Evolutionary conservation across 1,140 invertebrate species (phyloP).

Genomic region (Hesperophylax magnus): DNA sequence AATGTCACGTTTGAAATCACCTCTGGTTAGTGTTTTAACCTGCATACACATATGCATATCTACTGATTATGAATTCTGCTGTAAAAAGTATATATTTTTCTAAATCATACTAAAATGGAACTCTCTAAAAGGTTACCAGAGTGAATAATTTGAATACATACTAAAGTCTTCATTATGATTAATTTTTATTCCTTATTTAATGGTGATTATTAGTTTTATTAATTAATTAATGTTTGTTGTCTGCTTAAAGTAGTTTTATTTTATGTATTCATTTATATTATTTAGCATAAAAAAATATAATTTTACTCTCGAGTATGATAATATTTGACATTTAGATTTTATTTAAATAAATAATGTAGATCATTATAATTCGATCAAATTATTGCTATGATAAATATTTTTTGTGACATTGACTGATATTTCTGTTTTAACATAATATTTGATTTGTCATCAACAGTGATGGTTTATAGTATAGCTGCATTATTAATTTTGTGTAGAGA

Average conservation of each 20-base stretch:
- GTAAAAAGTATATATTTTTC: too few species aligned
- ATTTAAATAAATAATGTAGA: conserved; percentile 9
- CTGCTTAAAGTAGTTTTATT: conserved; percentile 11
- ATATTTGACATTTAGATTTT: conserved; percentile 25
- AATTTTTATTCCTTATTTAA: conserved; percentile 2
- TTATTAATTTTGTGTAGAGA: neutral
- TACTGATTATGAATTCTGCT: too few species aligned
- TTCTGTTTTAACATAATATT: conserved; percentile 2
- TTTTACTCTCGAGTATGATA: conserved; percentile 2
- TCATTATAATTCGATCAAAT: conserved; percentile 1
- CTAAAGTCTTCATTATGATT: neutral
- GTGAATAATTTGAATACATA: conserved; percentile 1
- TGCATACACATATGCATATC: too few species aligned
- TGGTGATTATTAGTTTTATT: conserved; percentile 13
- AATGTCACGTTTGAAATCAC: neutral
- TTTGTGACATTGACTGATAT: conserved; percentile 21
- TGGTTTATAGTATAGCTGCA: neutral
- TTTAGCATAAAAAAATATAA: neutral
- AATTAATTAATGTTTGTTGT: neutral
- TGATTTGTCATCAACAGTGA: conserved; percentile 6
- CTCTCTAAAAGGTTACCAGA: neutral
- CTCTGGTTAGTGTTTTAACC: too few species aligned
- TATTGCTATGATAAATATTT: neutral
- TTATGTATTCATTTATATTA: neutral
- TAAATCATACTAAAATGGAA: too few species aligned